Evolutionary conservation across 2,888 invertebrate species (phyloP).

Genomic region (Thyatira batis): DNA sequence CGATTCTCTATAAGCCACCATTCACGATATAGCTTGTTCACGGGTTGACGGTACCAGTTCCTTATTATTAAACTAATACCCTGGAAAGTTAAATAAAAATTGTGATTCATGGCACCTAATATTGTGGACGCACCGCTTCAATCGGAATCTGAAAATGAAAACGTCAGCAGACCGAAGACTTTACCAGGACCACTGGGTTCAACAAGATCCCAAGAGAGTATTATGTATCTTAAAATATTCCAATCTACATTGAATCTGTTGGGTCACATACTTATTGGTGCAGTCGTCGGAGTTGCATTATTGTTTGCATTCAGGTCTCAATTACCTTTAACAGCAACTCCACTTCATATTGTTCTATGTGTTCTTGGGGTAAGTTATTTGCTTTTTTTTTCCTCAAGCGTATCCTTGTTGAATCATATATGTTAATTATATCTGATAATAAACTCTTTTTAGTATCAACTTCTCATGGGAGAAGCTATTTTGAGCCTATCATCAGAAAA

Average conservation of each 20-base stretch:
- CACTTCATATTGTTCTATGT: slow-evolving; percentile 58
- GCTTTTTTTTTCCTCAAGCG: not conserved
- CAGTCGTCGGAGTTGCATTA: slow-evolving; percentile 45
- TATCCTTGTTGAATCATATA: too few species aligned
- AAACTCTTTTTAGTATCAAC: slow-evolving; percentile 60
- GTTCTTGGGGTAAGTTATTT: slow-evolving; percentile 64
- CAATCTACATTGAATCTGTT: slow-evolving; percentile 50
- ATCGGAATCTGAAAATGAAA: slow-evolving; percentile 25
- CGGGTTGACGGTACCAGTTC: not conserved
- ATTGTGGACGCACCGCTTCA: slow-evolving; percentile 23
- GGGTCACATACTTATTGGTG: slow-evolving; percentile 59
- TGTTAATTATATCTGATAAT: too few species aligned
- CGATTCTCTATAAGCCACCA: not conserved
- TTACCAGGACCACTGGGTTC: slow-evolving; percentile 8
- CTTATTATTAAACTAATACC: not conserved
- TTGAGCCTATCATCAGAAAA: slow-evolving; percentile 55
- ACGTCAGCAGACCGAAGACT: not conserved
- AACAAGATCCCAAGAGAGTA: slow-evolving; percentile 12
- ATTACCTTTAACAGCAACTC: slow-evolving; percentile 43
- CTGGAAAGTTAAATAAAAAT: not conserved
- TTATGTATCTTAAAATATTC: slow-evolving; percentile 47
- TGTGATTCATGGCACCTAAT: slow-evolving; percentile 42
- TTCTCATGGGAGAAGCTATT: slow-evolving; percentile 67
- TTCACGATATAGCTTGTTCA: slow-evolving; percentile 3
- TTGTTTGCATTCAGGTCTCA: slow-evolving; percentile 49